Evolutionary conservation across 2,113 vertebrate genomes (phyloP).

Genomic region (Gadus macrocephalus): DNA sequence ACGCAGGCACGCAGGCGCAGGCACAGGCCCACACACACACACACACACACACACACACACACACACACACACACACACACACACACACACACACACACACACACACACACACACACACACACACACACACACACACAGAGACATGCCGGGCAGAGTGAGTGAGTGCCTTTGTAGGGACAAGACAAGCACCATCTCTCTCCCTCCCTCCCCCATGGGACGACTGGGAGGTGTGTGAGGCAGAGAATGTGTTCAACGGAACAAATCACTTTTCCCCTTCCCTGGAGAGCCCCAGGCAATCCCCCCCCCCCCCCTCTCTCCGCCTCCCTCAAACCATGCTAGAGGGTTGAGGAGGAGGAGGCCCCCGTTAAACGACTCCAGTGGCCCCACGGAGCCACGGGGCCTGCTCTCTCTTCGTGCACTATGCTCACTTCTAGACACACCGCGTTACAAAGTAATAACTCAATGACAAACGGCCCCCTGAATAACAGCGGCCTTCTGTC

Average conservation of each 20-base stretch:
- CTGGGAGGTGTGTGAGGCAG: constrained; percentile 1
- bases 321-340: too few species aligned
- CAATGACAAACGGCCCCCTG: constrained; percentile 24
- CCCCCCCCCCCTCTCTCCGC: too few species aligned
- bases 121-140: constrained; percentile 9
- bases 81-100: not conserved
- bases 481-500: constrained; percentile 2
- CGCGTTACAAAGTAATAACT: constrained; percentile 47
- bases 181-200: constrained; percentile 35
- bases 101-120: too few species aligned
- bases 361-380: constrained; percentile 45
- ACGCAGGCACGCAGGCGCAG: too few species aligned
- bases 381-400: constrained; percentile 28
- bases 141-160: not conserved
- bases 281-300: too few species aligned
- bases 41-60: constrained; percentile 7
- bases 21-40: too few species aligned
- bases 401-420: constrained; percentile 11
- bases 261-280: too few species aligned
- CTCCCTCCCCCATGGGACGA: constrained; percentile 27
- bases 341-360: constrained; percentile 30
- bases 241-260: not conserved
- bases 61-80: not conserved
- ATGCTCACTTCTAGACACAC: constrained; percentile 28
- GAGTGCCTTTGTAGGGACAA: constrained; percentile 30